Base-by-base conservation (phyloP, 2,113 vertebrate species). In the Diadophis punctatus region DNA sequence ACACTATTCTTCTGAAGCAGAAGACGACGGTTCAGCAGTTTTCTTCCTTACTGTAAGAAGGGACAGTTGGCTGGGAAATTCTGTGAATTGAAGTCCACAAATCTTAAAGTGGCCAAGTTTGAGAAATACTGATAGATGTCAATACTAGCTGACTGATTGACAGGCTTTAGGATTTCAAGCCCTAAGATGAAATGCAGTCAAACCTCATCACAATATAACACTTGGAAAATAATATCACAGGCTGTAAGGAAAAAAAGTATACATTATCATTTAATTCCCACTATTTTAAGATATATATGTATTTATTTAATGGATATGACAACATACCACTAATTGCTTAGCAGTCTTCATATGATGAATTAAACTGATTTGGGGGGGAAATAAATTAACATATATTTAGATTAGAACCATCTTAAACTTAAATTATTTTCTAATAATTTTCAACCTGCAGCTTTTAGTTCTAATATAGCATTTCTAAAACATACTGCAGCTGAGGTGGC, bases 261-360 rank as follows among this genome's bases (percentile, higher is more conserved):
- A 89, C 95, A 87, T 85, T 87, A 95, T 74, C 95, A 93, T 90
- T 94, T 94, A 91, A 93, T 93, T 90, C 49, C 90, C 86, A 89
- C n/a, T 58, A 95, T 60, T 93, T 96, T 93, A 97, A 97, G 96
- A 96, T 95, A 96, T 95, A 90, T 34, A 25, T 95, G 84, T 88
- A 95, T 95, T 92, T 94, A 95, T 95, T 92, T 96, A 68, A 91
- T 93, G 80, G 90, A 95, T 90, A 95, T 90, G 94, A 96, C 93
- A 51, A 0, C 93, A 34, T 93, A 74, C 93, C 86, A 30, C 34
- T 94, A 90, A 87, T 87, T 91, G 25, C 92, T 91, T 68, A 90
- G 30, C 88, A 0, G 87, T 43, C 88, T 96, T 87, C 63, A 86
- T 25, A 51, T 30, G n/a, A 2, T 74, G 11, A 43, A 25, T 80